These are phyloP conservation scores for Tetranychus truncatus DNA, from an alignment of 2,888 invertebrate species.

Conservation along the genomic window DNA sequence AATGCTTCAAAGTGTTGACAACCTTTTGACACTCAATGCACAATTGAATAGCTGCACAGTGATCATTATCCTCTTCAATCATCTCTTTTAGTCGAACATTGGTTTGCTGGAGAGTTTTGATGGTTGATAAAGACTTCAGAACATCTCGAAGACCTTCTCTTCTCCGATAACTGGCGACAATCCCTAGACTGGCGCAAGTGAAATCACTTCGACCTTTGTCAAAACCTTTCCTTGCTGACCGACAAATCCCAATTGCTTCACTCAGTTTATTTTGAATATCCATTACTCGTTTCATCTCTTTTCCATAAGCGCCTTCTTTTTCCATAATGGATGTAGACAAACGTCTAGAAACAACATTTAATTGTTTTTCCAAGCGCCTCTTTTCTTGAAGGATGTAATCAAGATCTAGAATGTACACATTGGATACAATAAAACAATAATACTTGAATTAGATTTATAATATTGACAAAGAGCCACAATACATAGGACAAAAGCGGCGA, in stretches of 20 bases:
- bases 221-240: constrained; percentile 36
- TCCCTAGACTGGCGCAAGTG: constrained; percentile 63
- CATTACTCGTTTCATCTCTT: constrained; percentile 58
- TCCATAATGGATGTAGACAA: constrained; percentile 78
- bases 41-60: constrained; percentile 71
- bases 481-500: neutral
- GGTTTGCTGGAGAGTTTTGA: constrained; percentile 63
- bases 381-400: constrained; percentile 55
- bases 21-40: constrained; percentile 69
- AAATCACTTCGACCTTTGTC: constrained; percentile 59
- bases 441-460: neutral
- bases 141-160: constrained; percentile 61
- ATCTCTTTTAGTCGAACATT: constrained; percentile 64
- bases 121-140: constrained; percentile 55
- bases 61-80: constrained; percentile 55
- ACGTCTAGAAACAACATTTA: constrained; percentile 51
- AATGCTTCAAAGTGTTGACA: constrained; percentile 64
- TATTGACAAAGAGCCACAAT: neutral
- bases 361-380: constrained; percentile 45
- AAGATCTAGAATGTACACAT: constrained; percentile 38
- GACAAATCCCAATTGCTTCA: constrained; percentile 50
- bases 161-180: constrained; percentile 75
- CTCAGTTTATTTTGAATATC: constrained; percentile 50
- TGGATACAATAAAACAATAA: neutral
- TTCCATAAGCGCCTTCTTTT: constrained; percentile 66